Evolutionary conservation across 37 sponge, comb jelly and placozoan species (phyloP).

Genomic region (Oscarella lobularis): DNA sequence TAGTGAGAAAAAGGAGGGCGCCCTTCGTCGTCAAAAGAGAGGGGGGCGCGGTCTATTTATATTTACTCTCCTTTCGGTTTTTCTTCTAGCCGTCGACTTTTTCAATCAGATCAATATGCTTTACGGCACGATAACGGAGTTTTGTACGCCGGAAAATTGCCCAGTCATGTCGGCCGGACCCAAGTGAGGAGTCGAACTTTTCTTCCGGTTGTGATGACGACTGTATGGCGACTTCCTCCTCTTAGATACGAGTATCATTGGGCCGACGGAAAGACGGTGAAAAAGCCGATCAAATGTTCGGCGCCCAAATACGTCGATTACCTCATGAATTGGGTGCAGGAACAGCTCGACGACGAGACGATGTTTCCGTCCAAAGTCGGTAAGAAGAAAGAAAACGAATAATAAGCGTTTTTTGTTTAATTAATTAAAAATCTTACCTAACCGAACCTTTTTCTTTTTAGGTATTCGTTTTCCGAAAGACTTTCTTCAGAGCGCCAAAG

Average conservation of each 20-base stretch:
- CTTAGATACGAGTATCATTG: slow-evolving; percentile 97
- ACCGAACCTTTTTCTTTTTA: no score
- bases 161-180: slow-evolving; percentile 99
- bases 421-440: no score
- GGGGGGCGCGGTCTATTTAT: not conserved
- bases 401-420: no score
- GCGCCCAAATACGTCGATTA: slow-evolving; percentile 98
- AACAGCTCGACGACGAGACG: slow-evolving; percentile 93
- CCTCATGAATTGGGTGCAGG: slow-evolving; percentile 98
- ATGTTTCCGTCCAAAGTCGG: slow-evolving; percentile 96
- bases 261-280: slow-evolving; percentile 94
- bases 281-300: slow-evolving; percentile 98
- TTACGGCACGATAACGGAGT: slow-evolving; percentile 95
- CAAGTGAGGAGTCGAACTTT: slow-evolving; percentile 64
- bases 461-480: slow-evolving; percentile 88
- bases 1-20: slow-evolving; percentile 65
- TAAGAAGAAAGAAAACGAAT: no score
- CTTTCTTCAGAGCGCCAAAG: slow-evolving; percentile 88
- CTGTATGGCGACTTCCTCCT: no score
- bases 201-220: no score
- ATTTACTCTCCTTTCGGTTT: not conserved
- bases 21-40: no score
- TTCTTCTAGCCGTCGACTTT: slow-evolving; percentile 89
- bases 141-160: slow-evolving; percentile 84
- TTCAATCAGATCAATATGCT: slow-evolving; percentile 99